Evolutionary conservation across 2,797 vertebrate genomes (phyloP).

Genomic region (Apodemus agrarius): DNA sequence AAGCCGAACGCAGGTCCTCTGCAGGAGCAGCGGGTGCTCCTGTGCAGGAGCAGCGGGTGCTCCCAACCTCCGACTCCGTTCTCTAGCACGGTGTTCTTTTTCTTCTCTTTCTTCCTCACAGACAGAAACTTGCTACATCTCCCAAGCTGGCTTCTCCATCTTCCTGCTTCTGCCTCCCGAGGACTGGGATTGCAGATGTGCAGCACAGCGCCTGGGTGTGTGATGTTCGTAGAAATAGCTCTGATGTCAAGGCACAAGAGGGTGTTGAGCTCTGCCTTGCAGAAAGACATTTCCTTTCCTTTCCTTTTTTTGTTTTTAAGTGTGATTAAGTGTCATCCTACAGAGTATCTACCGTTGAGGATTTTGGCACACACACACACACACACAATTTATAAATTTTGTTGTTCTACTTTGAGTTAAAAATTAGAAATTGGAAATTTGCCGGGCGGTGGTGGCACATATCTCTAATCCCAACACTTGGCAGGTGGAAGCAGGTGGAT

Average conservation of each 20-base stretch:
- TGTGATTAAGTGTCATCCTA: background rate
- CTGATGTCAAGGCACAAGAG: background rate
- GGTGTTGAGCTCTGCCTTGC: background rate
- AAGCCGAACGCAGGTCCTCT: background rate
- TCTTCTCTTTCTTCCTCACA: background rate
- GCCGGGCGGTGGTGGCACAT: background rate
- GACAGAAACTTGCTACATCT: background rate
- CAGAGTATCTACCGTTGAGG: background rate
- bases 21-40: too few relatives aligned
- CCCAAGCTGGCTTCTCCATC: background rate
- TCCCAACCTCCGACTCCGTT: too few relatives aligned
- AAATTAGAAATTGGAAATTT: background rate
- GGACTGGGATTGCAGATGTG: background rate
- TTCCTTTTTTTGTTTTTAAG: background rate
- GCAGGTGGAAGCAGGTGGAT: background rate
- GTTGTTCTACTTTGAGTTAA: conserved; percentile 14
- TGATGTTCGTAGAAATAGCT: conserved; percentile 20
- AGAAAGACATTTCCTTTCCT: background rate
- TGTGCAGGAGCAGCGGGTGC: too few relatives aligned
- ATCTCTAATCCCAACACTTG: background rate
- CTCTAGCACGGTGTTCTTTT: background rate
- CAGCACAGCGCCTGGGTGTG: background rate
- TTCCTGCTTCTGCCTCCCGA: background rate
- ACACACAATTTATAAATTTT: background rate
- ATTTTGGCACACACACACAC: background rate